Percentiles rank a stretch among this genome's conserved stretches.
These are phyloP conservation scores for Gymnoscopelus microlampas DNA, from an alignment of 2,797 vertebrate species.

Conservation along the genomic window DNA sequence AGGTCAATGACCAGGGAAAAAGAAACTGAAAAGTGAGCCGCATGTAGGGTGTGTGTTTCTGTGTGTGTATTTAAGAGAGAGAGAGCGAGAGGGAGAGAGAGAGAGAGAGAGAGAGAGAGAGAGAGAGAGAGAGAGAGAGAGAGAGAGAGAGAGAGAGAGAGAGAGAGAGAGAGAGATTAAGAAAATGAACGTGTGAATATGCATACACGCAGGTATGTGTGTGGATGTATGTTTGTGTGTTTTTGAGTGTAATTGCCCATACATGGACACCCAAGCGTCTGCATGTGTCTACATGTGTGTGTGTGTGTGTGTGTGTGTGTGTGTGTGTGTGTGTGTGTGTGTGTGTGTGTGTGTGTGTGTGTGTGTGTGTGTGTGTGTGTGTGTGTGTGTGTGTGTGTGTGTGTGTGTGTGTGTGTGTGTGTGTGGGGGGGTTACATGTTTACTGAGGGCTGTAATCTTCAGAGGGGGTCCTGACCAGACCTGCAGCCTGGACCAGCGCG, in stretches of 20 bases:
- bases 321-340: slow-evolving; percentile 13
- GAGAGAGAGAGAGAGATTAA: background rate
- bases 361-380: slow-evolving; percentile 1
- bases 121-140: background rate
- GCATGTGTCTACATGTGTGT: too few relatives aligned
- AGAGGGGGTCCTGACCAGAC: slow-evolving; percentile 7
- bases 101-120: too few relatives aligned
- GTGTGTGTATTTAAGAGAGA: slow-evolving; percentile 1
- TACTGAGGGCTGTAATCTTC: slow-evolving; percentile 32
- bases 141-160: background rate
- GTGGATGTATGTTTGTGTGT: background rate
- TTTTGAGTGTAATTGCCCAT: background rate
- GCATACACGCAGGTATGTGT: background rate
- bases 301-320: background rate
- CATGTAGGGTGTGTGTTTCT: slow-evolving; percentile 20
- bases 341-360: slow-evolving; percentile 9
- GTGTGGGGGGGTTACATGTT: slow-evolving; percentile 28
- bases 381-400: slow-evolving; percentile 6
- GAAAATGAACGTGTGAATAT: too few relatives aligned
- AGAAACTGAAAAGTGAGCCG: slow-evolving; percentile 62
- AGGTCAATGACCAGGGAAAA: slow-evolving; percentile 61
- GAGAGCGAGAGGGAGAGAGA: background rate
- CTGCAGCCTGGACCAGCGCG: slow-evolving; percentile 45
- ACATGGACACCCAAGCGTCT: too few relatives aligned
- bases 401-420: background rate